Evolutionary conservation across 2,797 vertebrate genomes (phyloP), one percentile per base, ranked within the genome.

Genomic region (Coregonus ussuriensis): DNA sequence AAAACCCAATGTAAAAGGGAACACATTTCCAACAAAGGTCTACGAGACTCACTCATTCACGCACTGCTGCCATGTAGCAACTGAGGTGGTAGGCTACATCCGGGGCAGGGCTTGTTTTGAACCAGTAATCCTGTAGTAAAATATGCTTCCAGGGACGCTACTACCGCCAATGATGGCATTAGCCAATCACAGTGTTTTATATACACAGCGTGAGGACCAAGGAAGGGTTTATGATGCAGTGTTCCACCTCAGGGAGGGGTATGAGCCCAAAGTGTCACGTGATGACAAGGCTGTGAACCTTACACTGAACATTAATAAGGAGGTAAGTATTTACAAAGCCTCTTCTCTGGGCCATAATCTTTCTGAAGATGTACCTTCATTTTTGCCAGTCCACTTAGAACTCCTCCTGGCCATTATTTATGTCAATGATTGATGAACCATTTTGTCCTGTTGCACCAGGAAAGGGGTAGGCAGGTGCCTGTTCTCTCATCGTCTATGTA

Each of bases 261-360:
- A 72, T 52, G 71, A 72, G 6, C 71, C 52, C 52, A 72, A 29
- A 56, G 71, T 72, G 71, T 72, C 71, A 3, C 52, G 29, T 7
- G 71, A 72, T n/a, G 52, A 72, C 71, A 56, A 72, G 53, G 71
- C 71, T 56, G 53, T 72, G 25, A 56, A 56, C 71, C 71, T 54
- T 25, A 72, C 51, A 29, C 71, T 35, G 5, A 72, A 72, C 25
- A 31, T 53, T 25, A 54, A 72, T 41, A 29, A 54, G 52, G 51
- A 72, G 71, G 71, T 56, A 16, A 33, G 51, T 13, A 3, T 7
- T 4, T 13, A 15, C 25, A 31, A 31, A 33, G 25, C 31, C 33
- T 66, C 65, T 15, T 33, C 15, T 33, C 29, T 15, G 15, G 25
- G 13, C 3, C 65, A 66, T 4, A 15, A 33, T 59, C n/a, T 59